Base-by-base conservation (phyloP, 2,797 vertebrate genomes). In the Melopsittacus undulatus region DNA sequence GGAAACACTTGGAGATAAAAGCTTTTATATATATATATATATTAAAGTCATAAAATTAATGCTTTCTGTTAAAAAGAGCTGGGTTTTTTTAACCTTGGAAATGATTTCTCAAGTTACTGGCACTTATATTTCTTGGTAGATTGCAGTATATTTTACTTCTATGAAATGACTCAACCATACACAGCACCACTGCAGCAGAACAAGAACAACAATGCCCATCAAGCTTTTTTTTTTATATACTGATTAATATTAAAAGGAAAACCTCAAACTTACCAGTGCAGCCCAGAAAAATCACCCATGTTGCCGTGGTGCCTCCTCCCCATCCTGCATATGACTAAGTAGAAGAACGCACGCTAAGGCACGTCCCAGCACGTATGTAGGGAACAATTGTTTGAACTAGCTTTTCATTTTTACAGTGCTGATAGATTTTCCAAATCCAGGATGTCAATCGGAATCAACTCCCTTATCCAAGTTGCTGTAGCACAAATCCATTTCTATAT, bases 231-330 rank as follows among this genome's bases (percentile, higher is more conserved):
- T 94, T 36, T 78, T 5, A 90, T 67, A 89, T 89, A 92, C 34
- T 66, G 78, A 90, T 93, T 89, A 91, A 82, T 90, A 93, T 69
- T 92, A 77, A 95, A 96, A 96, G 78, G 45, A 92, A 94, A 95
- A 83, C 72, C 81, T 94, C 81, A 77, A 87, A 94, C 64, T 89
- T 92, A 94, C 68, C 83, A 81, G 75, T 68, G 89, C 24, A 83
- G 75, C 88, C 75, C 88, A 56, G 61, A 91, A 94, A 92, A 87
- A 87, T 59, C 86, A 82, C 75, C 51, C 61, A 42, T 34, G 68
- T 64, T 83, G 76, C 84, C 81, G 79, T 29, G 79, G 57, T 73
- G 82, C 76, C 54, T 85, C 46, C 73, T 92, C 67, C 62, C 84
- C 62, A 72, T 75, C 79, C 54, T 79, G 68, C 86, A 51, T 19